Percentiles rank a stretch among this genome's conserved stretches.
Evolutionary conservation across 2,797 vertebrate genomes (phyloP).

Genomic region (Cygnus olor): DNA sequence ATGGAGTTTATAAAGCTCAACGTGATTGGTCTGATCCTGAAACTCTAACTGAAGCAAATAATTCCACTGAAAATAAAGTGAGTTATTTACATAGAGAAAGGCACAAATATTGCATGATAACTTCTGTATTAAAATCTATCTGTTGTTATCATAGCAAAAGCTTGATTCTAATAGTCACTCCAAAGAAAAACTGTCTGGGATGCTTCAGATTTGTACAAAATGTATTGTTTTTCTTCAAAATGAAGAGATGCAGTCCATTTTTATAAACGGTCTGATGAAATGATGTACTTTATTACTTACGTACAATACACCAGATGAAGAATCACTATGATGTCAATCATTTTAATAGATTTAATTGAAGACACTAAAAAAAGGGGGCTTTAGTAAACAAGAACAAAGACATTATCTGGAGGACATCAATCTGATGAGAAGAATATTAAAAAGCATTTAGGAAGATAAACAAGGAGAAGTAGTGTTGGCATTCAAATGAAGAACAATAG

Average conservation of each 20-base stretch:
- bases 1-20: neutral
- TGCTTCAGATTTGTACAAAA: neutral
- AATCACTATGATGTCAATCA: neutral
- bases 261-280: neutral
- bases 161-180: neutral
- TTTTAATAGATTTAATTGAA: neutral
- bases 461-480: neutral
- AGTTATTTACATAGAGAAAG: neutral
- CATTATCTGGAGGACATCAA: neutral
- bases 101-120: neutral
- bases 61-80: neutral
- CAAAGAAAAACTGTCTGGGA: neutral
- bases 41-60: neutral
- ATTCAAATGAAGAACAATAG: neutral
- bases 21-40: neutral
- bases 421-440: conserved; percentile 8
- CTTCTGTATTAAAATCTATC: neutral
- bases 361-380: neutral
- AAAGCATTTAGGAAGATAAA: conserved; percentile 20
- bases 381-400: neutral
- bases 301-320: neutral
- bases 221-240: neutral
- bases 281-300: neutral
- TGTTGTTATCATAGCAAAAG: neutral
- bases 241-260: neutral